Evolutionary conservation across 2,113 vertebrate genomes (phyloP).

Genomic region (Corydoras maculifer): DNA sequence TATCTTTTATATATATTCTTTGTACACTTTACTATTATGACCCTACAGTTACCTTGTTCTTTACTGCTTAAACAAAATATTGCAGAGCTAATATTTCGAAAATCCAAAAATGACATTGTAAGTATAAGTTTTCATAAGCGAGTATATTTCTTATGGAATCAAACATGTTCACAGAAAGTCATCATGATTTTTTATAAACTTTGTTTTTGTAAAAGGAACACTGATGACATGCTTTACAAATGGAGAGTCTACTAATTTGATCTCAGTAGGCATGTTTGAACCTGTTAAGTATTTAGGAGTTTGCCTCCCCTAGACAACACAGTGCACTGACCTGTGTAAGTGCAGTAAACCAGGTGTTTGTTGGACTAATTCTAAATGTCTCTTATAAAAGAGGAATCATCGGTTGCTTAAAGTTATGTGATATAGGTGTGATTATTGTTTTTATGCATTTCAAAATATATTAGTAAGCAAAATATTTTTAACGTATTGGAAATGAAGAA

Average conservation of each 20-base stretch:
- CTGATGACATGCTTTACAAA: conserved; percentile 10
- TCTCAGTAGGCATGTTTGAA: conserved; percentile 30
- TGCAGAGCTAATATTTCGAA: no score
- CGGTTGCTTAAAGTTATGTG: no score
- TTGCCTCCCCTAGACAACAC: conserved; percentile 22
- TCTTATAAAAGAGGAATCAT: background rate
- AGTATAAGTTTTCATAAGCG: no score
- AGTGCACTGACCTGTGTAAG: conserved; percentile 28
- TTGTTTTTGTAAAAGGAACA: background rate
- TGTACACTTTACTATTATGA: conserved; percentile 29
- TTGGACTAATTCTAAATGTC: background rate
- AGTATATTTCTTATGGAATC: no score
- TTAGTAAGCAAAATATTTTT: no score
- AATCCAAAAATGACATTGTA: no score
- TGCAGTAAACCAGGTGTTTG: conserved; percentile 1
- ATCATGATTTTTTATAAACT: no score
- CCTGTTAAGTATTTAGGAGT: conserved; percentile 26
- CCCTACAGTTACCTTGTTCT: background rate
- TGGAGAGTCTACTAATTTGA: background rate
- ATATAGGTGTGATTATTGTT: no score
- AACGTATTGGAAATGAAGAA: no score
- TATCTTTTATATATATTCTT: conserved; percentile 12
- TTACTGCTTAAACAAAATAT: no score
- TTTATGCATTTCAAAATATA: no score
- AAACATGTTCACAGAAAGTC: no score